Evolutionary conservation across 2,888 invertebrate species (phyloP), one percentile per base, ranked within the genome.

Genomic region (Mamestra brassicae): DNA sequence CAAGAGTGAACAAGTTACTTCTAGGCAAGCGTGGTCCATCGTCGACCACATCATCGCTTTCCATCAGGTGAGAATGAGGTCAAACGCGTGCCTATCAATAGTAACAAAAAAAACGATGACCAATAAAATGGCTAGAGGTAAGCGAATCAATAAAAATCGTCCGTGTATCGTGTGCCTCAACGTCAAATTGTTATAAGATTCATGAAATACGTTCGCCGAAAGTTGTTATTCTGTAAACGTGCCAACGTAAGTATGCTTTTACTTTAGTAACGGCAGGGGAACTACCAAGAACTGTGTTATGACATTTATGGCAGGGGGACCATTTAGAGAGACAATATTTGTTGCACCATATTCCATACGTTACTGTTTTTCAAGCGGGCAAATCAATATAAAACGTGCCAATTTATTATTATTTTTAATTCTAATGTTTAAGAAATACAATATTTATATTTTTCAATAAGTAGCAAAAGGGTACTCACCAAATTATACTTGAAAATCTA

Each of bases 131-230:
- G 45, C 45, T 3, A 8, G 3, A 50, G 7, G 15, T 26, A 15
- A 17, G 11, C 47, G 34, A 36, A 76, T 47, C 66, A 45, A n/a
- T 55, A 34, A 54, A 66, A 60, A n/a, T 57, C 34, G 64, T 57
- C 17, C 45, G 67, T 67, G 60, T 82, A 15, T 7, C 11, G 13
- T 6, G 36, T 58, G 15, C 42, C 52, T 83, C 75, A 69, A 79
- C 76, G 72, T 80, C 74, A 84, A 84, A 88, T 78, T 75, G 72
- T 83, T 83, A 85, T 84, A 80, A 86, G 85, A 83, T 85, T 88
- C 85, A 76, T 84, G 81, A 82, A 85, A 87, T 81, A 72, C 74
- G 74, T 81, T 74, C 63, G 61, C 38, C 64, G 47, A 74, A 80
- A 64, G n/a, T 69, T 66, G 55, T 76, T 78, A 81, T 76, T 84